phyloP scores from a whole-genome alignment of 2,797 vertebrate species.

The Diplodus sargus region DNA sequence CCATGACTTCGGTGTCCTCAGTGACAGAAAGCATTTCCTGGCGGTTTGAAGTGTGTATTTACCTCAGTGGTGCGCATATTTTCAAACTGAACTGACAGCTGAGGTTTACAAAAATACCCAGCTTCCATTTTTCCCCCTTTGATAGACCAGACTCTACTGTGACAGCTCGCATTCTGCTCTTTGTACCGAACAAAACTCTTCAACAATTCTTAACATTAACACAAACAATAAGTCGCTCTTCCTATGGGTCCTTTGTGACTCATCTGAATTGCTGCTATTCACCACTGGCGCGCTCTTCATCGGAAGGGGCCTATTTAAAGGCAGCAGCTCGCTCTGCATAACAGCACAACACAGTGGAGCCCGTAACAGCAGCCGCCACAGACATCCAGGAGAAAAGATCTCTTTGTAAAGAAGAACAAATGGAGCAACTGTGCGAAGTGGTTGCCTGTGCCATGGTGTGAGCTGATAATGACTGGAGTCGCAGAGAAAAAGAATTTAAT shows the following conservation, averaged over 20 bases:
- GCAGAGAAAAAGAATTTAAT: slow-evolving; percentile 39
- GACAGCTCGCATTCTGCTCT: slow-evolving; percentile 32
- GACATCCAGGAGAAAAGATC: slow-evolving; percentile 56
- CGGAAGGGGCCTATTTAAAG: slow-evolving; percentile 50
- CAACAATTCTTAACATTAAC: slow-evolving; percentile 56
- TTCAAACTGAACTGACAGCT: slow-evolving; percentile 24
- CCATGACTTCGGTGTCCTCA: neutral
- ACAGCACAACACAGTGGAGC: slow-evolving; percentile 37
- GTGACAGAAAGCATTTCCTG: neutral
- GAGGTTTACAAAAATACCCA: slow-evolving; percentile 15
- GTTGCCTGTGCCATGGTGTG: slow-evolving; percentile 54
- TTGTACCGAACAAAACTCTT: slow-evolving; percentile 30
- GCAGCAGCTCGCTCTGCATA: slow-evolving; percentile 52
- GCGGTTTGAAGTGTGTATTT: slow-evolving; percentile 4
- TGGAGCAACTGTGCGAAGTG: slow-evolving; percentile 61
- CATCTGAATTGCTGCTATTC: slow-evolving; percentile 68
- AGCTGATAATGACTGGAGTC: slow-evolving; percentile 65
- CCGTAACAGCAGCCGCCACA: slow-evolving; percentile 42
- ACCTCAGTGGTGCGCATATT: slow-evolving; percentile 15
- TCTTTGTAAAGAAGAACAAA: slow-evolving; percentile 76
- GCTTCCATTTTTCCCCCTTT: slow-evolving; percentile 38
- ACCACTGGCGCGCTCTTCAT: slow-evolving; percentile 55
- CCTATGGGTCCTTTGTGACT: slow-evolving; percentile 68
- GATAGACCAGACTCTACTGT: slow-evolving; percentile 34
- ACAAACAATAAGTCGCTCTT: slow-evolving; percentile 64